These are phyloP conservation scores for Mobula birostris DNA, from an alignment of 2,113 vertebrate species.

Conservation along the genomic window DNA sequence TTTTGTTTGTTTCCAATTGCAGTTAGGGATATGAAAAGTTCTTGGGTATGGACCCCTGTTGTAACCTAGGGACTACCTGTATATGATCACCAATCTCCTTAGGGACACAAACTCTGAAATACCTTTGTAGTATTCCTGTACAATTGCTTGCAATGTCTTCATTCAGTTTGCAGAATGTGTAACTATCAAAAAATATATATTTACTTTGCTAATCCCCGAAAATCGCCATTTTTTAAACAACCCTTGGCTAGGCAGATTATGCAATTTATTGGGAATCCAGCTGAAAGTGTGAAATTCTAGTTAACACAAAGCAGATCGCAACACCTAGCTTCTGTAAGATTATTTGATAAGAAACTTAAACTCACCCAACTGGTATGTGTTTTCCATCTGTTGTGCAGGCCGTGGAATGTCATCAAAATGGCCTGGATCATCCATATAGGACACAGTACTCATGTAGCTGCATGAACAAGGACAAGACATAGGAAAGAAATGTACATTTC, in stretches of 20 bases:
- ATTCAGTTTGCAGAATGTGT: not conserved
- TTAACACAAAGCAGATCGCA: not conserved
- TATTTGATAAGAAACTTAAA: not conserved
- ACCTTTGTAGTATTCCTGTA: not conserved
- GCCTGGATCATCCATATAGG: constrained; percentile 60
- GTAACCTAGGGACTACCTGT: too few species aligned
- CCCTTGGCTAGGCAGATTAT: not conserved
- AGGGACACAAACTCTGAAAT: not conserved
- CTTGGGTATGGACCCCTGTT: too few species aligned
- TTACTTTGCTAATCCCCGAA: not conserved
- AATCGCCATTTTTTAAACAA: not conserved
- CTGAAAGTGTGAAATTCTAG: not conserved
- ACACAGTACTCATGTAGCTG: constrained; percentile 65
- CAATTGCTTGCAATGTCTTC: not conserved
- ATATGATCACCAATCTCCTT: not conserved
- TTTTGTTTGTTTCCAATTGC: too few species aligned
- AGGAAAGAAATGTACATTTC: not conserved
- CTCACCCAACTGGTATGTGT: constrained; percentile 73
- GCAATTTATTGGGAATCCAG: not conserved
- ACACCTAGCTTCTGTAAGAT: not conserved
- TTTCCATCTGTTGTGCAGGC: constrained; percentile 56
- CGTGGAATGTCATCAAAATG: constrained; percentile 56
- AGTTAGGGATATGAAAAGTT: too few species aligned
- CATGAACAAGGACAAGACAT: constrained; percentile 31
- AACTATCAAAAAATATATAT: not conserved